A percentile compares a stretch with the other conserved stretches of the same genome.
These are phyloP conservation scores for Congeria kusceri DNA, from an alignment of 2,888 invertebrate species.

Conservation along the genomic window DNA sequence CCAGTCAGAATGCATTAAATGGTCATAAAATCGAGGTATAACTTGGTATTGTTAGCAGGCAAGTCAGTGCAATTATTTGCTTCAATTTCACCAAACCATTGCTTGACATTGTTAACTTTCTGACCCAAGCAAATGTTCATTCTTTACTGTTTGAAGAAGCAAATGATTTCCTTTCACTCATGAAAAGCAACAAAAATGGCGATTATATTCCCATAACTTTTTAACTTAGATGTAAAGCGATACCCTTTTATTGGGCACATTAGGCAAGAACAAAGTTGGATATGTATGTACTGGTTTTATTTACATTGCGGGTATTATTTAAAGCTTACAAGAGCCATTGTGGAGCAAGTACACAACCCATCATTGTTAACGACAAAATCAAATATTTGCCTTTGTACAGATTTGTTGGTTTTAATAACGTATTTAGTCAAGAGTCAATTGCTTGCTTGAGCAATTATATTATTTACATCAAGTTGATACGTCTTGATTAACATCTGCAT, in stretches of 20 bases:
- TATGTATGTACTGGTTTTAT: neutral
- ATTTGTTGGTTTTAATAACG: constrained; percentile 52
- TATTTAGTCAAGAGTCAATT: constrained; percentile 38
- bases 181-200: constrained; percentile 32
- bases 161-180: constrained; percentile 27
- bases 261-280: constrained; percentile 34
- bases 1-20: no score
- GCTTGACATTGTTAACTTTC: constrained; percentile 17
- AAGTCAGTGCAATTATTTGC: no score
- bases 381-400: constrained; percentile 60
- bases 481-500: no score
- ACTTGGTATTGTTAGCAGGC: no score
- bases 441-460: constrained; percentile 46
- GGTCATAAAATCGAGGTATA: no score
- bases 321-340: neutral
- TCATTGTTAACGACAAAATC: constrained; percentile 37
- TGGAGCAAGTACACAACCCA: neutral
- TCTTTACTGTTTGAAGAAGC: constrained; percentile 17
- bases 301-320: no score
- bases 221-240: constrained; percentile 24
- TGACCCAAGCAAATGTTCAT: constrained; percentile 27
- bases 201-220: constrained; percentile 48
- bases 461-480: constrained; percentile 31
- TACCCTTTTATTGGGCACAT: constrained; percentile 25
- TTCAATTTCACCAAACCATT: no score